phyloP scores from a whole-genome alignment of 1,140 invertebrate genomes.

The Sitobion miscanthi region DNA sequence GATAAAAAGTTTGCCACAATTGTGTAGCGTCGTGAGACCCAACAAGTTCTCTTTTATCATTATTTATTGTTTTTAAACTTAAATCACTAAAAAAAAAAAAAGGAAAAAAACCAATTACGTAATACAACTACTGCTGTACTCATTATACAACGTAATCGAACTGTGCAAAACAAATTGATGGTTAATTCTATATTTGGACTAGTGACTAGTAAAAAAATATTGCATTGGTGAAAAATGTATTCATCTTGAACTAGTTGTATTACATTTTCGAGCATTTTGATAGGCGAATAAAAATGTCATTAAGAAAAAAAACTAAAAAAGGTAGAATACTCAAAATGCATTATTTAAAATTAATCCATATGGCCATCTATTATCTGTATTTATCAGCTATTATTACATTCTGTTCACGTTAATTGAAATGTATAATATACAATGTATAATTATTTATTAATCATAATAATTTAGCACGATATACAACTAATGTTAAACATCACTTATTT shows the following conservation, averaged over 20 bases:
- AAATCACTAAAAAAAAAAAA: background rate
- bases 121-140: too few species aligned
- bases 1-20: too few species aligned
- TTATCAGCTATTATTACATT: background rate
- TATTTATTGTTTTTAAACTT: background rate
- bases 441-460: background rate
- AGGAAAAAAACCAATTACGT: too few species aligned
- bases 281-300: background rate
- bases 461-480: too few species aligned
- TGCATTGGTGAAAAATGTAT: background rate
- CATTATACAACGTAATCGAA: background rate
- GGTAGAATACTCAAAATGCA: background rate
- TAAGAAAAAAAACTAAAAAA: background rate
- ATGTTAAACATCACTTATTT: background rate
- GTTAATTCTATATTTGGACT: background rate
- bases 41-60: background rate
- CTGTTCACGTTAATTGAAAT: background rate
- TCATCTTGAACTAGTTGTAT: too few species aligned
- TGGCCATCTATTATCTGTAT: background rate
- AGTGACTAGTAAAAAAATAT: background rate
- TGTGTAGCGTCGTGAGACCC: too few species aligned
- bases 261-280: too few species aligned
- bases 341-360: background rate
- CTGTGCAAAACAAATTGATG: background rate
- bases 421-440: background rate